phyloP scores from a whole-genome alignment of 2,888 invertebrate species.

The Cecidostiba fungosa region DNA sequence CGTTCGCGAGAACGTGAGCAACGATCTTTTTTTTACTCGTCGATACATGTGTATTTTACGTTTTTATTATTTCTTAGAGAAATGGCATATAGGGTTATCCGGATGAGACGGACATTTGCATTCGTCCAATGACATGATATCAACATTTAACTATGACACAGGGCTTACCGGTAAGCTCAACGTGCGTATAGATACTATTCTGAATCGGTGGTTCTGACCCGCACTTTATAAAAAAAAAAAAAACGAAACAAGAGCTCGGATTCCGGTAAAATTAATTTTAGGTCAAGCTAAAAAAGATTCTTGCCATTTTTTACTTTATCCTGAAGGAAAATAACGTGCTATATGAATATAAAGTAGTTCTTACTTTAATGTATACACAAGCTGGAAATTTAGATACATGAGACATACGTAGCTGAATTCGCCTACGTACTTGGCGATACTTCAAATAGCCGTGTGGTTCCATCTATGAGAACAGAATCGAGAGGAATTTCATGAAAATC shows the following conservation, averaged over 20 bases:
- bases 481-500: constrained; percentile 43
- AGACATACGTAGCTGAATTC: constrained; percentile 64
- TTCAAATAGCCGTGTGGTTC: constrained; percentile 51
- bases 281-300: neutral
- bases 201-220: constrained; percentile 14
- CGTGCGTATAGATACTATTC: neutral
- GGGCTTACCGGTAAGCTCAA: neutral
- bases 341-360: constrained; percentile 74
- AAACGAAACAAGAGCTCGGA: constrained; percentile 13
- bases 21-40: neutral
- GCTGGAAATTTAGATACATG: constrained; percentile 67
- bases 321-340: neutral
- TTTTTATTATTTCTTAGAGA: neutral
- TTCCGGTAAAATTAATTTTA: constrained; percentile 13
- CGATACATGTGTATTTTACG: neutral
- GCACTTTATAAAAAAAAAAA: neutral
- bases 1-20: neutral
- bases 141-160: neutral
- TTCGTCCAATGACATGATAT: neutral
- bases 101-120: neutral
- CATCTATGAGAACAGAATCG: constrained; percentile 6
- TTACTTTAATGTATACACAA: constrained; percentile 74
- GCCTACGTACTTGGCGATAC: constrained; percentile 71
- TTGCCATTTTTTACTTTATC: constrained; percentile 31
- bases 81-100: neutral